phyloP scores from a whole-genome alignment of 2,113 vertebrate genomes.

The Alaudala cheleensis region DNA sequence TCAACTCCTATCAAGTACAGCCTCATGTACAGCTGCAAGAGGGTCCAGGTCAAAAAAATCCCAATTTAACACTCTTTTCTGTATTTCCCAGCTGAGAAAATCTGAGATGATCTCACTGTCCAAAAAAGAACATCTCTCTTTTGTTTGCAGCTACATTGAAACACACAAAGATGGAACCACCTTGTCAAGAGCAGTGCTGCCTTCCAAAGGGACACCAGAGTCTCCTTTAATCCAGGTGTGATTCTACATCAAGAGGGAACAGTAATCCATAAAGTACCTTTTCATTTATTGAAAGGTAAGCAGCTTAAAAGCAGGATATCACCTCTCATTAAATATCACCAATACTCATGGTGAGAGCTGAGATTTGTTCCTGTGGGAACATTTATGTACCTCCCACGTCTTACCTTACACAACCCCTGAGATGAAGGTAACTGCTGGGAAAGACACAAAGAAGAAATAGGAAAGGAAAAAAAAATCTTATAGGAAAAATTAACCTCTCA shows the following conservation, averaged over 20 bases:
- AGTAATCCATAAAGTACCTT: background rate
- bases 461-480: background rate
- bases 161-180: background rate
- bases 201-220: background rate
- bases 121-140: background rate
- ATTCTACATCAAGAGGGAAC: background rate
- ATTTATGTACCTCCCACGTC: background rate
- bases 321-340: background rate
- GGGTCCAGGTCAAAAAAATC: background rate
- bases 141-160: background rate
- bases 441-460: background rate
- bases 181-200: background rate
- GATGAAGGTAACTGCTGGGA: background rate
- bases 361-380: background rate
- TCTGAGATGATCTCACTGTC: background rate
- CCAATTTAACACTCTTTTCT: background rate
- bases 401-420: background rate
- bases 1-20: background rate
- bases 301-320: background rate
- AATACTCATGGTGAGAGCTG: background rate
- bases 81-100: background rate
- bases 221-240: background rate
- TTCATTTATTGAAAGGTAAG: background rate
- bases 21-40: background rate
- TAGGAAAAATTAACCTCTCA: background rate